phyloP scores from a whole-genome alignment of 1,140 invertebrate genomes.

The Arion vulgaris region DNA sequence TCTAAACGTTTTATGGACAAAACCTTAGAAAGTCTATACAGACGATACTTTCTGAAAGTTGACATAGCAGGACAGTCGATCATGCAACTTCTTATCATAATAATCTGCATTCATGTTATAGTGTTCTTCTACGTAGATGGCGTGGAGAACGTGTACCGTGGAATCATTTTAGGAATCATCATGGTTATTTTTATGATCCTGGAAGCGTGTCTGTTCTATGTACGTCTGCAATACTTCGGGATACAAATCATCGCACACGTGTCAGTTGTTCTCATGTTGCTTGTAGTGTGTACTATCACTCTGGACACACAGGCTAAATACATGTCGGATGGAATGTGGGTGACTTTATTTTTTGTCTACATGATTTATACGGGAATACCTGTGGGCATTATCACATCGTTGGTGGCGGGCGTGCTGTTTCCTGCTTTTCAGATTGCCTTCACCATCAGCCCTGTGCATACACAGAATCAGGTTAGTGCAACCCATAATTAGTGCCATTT shows the following conservation, averaged over 20 bases:
- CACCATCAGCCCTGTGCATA: no score
- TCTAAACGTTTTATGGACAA: constrained; percentile 19
- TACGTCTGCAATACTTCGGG: neutral
- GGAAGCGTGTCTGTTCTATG: constrained; percentile 19
- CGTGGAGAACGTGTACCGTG: neutral
- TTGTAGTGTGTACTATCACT: constrained; percentile 15
- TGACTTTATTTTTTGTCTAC: constrained; percentile 34
- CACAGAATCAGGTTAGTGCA: neutral
- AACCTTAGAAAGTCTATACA: constrained; percentile 32
- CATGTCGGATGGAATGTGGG: constrained; percentile 18
- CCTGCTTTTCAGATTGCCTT: neutral
- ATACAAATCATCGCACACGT: neutral
- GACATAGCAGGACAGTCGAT: constrained; percentile 25
- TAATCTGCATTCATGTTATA: constrained; percentile 21
- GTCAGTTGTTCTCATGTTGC: constrained; percentile 9
- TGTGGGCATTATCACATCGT: neutral
- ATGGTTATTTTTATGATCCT: constrained; percentile 4
- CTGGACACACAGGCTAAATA: neutral
- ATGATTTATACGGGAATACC: constrained; percentile 38
- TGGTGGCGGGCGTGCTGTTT: constrained; percentile 14
- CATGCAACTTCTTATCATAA: constrained; percentile 14
- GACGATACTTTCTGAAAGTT: constrained; percentile 36
- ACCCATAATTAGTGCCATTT: no score
- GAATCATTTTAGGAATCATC: constrained; percentile 2
- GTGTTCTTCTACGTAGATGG: constrained; percentile 22